phyloP scores from a whole-genome alignment of 30 jellyfish, hydroid and myxozoan genomes.

The Mastigias papua region DNA sequence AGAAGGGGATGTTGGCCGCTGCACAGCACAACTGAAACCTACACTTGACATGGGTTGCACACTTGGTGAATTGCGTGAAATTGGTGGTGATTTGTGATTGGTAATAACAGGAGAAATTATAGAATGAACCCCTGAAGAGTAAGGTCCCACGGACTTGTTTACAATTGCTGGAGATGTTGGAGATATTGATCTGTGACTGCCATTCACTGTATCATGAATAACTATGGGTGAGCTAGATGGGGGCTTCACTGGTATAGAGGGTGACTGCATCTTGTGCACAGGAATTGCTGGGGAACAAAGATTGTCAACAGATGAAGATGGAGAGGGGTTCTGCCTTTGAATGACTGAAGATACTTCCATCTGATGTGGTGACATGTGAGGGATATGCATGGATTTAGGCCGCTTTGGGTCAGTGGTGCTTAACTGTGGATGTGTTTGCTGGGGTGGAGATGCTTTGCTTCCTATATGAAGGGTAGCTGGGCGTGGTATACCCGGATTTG shows the following conservation, averaged over 20 bases:
- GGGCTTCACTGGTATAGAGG: constrained; percentile 51
- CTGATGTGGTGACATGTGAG: constrained; percentile 62
- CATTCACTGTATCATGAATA: constrained; percentile 58
- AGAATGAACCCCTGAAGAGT: constrained; percentile 65
- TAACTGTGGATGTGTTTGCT: constrained; percentile 45
- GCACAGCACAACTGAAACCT: constrained; percentile 51
- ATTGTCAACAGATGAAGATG: constrained; percentile 59
- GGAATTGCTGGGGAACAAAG: constrained; percentile 80
- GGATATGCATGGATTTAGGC: constrained; percentile 35
- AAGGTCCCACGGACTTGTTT: constrained; percentile 11
- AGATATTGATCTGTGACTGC: constrained; percentile 39
- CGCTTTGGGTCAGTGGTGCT: constrained; percentile 39
- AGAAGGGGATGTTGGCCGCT: constrained; percentile 50
- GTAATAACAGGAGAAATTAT: constrained; percentile 66
- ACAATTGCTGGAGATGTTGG: constrained; percentile 55
- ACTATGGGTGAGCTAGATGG: constrained; percentile 59
- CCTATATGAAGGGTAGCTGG: constrained; percentile 56
- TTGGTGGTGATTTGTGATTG: constrained; percentile 53
- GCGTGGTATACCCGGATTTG: constrained; percentile 57
- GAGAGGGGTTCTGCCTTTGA: constrained; percentile 74
- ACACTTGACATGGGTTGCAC: constrained; percentile 42
- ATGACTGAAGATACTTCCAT: constrained; percentile 66
- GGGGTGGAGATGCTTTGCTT: constrained; percentile 64
- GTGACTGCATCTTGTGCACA: constrained; percentile 69
- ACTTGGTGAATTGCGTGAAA: constrained; percentile 44